Base-by-base conservation (phyloP, 1,140 invertebrate species). In the Oedothorax gibbosus region DNA sequence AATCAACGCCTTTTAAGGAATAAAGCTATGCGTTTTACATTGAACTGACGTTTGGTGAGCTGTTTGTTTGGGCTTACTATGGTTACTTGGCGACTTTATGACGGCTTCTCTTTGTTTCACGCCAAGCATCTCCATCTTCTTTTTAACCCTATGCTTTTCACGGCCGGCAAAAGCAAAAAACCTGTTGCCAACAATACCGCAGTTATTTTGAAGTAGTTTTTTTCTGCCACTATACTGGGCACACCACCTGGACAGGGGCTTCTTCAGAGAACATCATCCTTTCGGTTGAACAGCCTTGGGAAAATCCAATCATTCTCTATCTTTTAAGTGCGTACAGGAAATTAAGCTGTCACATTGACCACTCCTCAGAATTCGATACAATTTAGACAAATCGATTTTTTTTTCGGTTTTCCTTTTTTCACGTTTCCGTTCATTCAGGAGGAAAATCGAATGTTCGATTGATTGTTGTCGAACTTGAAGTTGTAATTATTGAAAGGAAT, bases 331-430 rank as follows among this genome's bases (percentile, higher is more conserved):
- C 56, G 75, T 62, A 77, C 54, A 53, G 65, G 64, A 81, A 81
- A 81, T 81, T 81, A 81, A 81, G 80, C 80, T 82, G 80, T 82
- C 80, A 82, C 18, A 62, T 60, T 53, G 80, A 73, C 80, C 80
- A 71, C 80, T 82, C 80, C 80, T 82, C 9, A 49, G 57, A 66
- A 60, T 64, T 82, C 56, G 56, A 69, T 73, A 82, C 80, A 82
- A 73, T 82, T 82, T 73, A 49, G 20, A 18, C 57, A 50, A 50
- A 73, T 82, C 60, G 57, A 8, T 73, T 57, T 75, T 75, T 75
- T 60, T 72, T 7, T 12, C 2, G 9, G 21, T 10, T 69, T 49
- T 69, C n/a, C 66, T 71, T 71, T 20, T 53, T 51, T n/a, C n/a
- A 12, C 14, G 50, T 51, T 71, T 71, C 49, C 69, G 51, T 71